These are phyloP conservation scores for Orius laevigatus DNA, from an alignment of 1,140 invertebrate species.

Conservation along the genomic window DNA sequence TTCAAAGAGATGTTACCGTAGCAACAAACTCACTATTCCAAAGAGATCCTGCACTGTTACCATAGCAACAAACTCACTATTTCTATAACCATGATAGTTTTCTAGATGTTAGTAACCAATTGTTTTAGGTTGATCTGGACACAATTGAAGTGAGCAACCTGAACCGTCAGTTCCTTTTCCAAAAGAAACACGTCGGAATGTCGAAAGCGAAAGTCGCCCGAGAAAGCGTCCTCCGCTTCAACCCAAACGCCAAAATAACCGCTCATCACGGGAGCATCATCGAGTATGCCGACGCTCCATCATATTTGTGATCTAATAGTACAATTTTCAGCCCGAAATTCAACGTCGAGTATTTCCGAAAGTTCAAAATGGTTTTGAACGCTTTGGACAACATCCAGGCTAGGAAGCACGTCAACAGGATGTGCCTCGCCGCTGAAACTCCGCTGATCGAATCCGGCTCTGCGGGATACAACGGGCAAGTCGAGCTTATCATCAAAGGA, in stretches of 20 bases:
- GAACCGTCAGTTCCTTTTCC: constrained; percentile 95
- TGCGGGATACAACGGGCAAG: constrained; percentile 90
- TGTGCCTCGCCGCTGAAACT: constrained; percentile 89
- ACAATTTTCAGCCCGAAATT: constrained; percentile 76
- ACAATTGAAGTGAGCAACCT: constrained; percentile 99
- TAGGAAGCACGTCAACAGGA: constrained; percentile 95
- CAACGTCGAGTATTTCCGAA: constrained; percentile 79
- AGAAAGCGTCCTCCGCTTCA: constrained; percentile 76
- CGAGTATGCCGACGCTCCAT: constrained; percentile 40
- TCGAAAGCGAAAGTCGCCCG: constrained; percentile 81
- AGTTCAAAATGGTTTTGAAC: constrained; percentile 88
- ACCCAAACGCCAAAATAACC: constrained; percentile 71
- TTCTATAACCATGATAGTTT: not conserved
- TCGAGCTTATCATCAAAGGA: constrained; percentile 73
- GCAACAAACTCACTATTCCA: too few relatives aligned
- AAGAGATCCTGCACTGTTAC: too few relatives aligned
- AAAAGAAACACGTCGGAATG: constrained; percentile 94
- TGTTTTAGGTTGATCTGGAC: constrained; percentile 87
- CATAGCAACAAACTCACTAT: too few relatives aligned
- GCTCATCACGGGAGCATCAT: constrained; percentile 90
- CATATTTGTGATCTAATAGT: not conserved
- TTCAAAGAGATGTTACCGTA: too few relatives aligned
- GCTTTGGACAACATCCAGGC: constrained; percentile 94
- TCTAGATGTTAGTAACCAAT: not conserved
- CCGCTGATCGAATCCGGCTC: constrained; percentile 94